Evolutionary conservation across 2,797 vertebrate species (phyloP).

Genomic region (Cuculus canorus): DNA sequence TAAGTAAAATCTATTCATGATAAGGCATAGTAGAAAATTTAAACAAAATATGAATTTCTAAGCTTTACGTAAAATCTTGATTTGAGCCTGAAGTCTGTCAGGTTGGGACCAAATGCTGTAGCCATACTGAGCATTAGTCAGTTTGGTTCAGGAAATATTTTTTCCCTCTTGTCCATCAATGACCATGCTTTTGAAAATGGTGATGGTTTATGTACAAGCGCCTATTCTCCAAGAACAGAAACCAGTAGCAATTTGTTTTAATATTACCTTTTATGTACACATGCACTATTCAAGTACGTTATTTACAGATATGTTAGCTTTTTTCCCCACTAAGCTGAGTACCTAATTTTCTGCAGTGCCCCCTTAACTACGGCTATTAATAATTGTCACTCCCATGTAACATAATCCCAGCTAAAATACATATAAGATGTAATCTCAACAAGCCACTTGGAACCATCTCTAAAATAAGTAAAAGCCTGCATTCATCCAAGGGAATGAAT

Average conservation of each 20-base stretch:
- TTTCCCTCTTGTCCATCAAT: neutral
- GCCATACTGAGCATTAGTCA: neutral
- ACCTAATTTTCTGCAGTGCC: slow-evolving; percentile 37
- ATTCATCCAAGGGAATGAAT: slow-evolving; percentile 76
- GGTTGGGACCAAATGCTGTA: neutral
- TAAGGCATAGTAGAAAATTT: neutral
- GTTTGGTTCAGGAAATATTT: neutral
- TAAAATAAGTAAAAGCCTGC: slow-evolving; percentile 71
- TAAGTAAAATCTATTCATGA: neutral
- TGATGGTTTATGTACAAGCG: neutral
- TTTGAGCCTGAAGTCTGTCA: neutral
- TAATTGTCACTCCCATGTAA: slow-evolving; percentile 69
- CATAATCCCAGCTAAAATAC: slow-evolving; percentile 70
- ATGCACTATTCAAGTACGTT: neutral
- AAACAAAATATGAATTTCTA: neutral
- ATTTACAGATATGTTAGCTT: neutral
- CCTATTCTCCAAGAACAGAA: neutral
- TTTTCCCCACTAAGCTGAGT: slow-evolving; percentile 42
- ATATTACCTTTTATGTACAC: neutral
- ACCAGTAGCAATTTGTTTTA: neutral
- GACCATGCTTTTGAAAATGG: neutral
- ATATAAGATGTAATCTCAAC: slow-evolving; percentile 76
- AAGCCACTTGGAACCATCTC: slow-evolving; percentile 77
- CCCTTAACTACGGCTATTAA: slow-evolving; percentile 64
- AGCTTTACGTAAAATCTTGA: neutral